These are phyloP conservation scores for Psilopsiagon aurifrons DNA, from an alignment of 2,113 vertebrate species.

Conservation along the genomic window DNA sequence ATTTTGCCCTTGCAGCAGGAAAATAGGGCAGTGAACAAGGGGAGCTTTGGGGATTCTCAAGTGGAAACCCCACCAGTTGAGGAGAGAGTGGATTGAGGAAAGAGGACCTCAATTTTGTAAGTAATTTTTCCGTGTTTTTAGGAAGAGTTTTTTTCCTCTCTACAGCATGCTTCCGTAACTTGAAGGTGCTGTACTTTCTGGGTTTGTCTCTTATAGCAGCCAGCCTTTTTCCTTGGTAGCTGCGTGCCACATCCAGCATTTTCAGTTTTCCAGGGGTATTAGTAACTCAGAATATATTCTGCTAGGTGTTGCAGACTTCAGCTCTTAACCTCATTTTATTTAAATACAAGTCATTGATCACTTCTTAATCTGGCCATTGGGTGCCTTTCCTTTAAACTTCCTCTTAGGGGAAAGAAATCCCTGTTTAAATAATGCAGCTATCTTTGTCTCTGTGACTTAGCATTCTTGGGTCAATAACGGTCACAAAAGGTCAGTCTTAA, in stretches of 20 bases:
- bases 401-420: not conserved
- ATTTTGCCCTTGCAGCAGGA: not conserved
- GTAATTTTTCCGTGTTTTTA: fast-evolving
- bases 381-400: not conserved
- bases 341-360: fast-evolving
- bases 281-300: not conserved
- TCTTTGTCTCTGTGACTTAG: not conserved
- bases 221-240: constrained; percentile 15
- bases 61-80: fast-evolving
- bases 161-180: not conserved
- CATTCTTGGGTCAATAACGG: not conserved
- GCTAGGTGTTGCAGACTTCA: not conserved
- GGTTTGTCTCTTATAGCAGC: not conserved
- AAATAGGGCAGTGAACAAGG: not conserved
- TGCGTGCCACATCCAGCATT: constrained; percentile 6
- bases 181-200: not conserved
- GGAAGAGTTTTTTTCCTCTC: not conserved
- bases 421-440: not conserved
- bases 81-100: not conserved
- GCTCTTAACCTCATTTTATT: not conserved
- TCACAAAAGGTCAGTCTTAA: not conserved
- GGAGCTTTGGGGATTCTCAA: not conserved
- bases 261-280: not conserved
- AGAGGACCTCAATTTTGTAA: not conserved
- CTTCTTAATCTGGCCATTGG: not conserved